These are phyloP conservation scores for Micromussa lordhowensis DNA, from an alignment of 92 coral and sea anemone genomes.

Conservation along the genomic window DNA sequence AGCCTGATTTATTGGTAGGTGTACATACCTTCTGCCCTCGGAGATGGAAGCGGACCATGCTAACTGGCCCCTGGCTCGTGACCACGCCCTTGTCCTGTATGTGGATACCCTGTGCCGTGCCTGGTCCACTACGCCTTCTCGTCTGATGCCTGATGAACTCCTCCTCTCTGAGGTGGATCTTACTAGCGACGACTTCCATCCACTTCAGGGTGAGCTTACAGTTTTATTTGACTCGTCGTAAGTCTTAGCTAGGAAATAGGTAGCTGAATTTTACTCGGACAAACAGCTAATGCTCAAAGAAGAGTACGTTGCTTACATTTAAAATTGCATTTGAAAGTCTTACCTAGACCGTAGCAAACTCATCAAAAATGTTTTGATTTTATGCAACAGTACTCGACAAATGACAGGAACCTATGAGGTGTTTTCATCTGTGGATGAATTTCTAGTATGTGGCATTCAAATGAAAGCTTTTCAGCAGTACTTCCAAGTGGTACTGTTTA, in stretches of 20 bases:
- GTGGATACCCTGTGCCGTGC: conserved; percentile 84
- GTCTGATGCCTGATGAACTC: conserved; percentile 94
- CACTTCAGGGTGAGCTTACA: conserved; percentile 69
- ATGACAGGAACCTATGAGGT: too few relatives aligned
- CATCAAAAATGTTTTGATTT: too few relatives aligned
- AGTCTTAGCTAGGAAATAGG: not conserved
- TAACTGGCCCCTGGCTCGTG: conserved; percentile 82
- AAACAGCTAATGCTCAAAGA: not conserved
- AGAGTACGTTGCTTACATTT: not conserved
- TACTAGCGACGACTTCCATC: conserved; percentile 64
- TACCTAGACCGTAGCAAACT: not conserved
- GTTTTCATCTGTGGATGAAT: too few relatives aligned
- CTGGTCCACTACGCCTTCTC: conserved; percentile 87
- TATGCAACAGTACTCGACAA: too few relatives aligned
- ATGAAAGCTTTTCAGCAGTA: too few relatives aligned
- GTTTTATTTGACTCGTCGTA: not conserved
- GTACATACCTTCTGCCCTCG: conserved; percentile 77
- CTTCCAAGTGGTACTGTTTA: not conserved
- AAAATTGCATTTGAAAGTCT: not conserved
- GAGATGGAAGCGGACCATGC: conserved; percentile 88
- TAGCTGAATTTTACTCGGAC: not conserved
- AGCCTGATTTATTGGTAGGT: conserved; percentile 53
- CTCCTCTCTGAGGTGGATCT: conserved; percentile 74
- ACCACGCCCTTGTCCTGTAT: conserved; percentile 78
- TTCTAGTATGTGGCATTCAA: too few relatives aligned